Base-by-base conservation (phyloP, 2,888 invertebrate species). In the Candidula unifasciata region DNA sequence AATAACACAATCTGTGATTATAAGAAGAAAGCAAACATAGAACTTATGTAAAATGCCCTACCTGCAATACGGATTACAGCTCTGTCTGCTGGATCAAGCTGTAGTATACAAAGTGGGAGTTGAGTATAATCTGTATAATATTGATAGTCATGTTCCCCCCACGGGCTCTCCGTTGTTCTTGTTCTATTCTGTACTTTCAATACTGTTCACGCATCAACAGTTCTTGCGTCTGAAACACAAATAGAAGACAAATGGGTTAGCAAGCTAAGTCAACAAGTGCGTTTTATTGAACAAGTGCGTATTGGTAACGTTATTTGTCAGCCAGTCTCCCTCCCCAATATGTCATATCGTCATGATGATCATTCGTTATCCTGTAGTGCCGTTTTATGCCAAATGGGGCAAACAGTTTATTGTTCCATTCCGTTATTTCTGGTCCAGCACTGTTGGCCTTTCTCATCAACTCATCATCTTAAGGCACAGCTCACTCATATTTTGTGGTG, bases 61-160 rank as follows among this genome's bases (percentile, higher is more conserved):
- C 98, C 99, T 95, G 99, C 98, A 94, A 99, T 98, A 93, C 97
- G 96, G 89, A 99, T 95, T 86, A 99, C 98, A 88, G 98, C 98
- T 93, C 99, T 95, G 95, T 99, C 99, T 87, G 98, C 98, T 93
- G 98, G 98, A 95, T 99, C 98, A 94, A 99, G 95, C 94, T 98
- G 98, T 89, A 99, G 95, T 94, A 99, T 98, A 87, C 90, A 89
- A 74, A 93, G 89, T 68, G 93, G 92, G 64, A 93, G 77, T 54
- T 84, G 77, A 54, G 84, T 86, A n/a, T 86, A 85, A 83, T 86
- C 87, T 82, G 86, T 85, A 69, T 79, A 82, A 64, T 83, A 86
- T 5, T 73, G 73, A 37, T 80, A 83, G 33, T 81, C 86, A 54
- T 71, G 35, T 37, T 84, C 82, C 30, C 81, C 57, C 86, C 86